Evolutionary conservation across 2,113 vertebrate genomes (phyloP).

Genomic region (Platysternon megacephalum): DNA sequence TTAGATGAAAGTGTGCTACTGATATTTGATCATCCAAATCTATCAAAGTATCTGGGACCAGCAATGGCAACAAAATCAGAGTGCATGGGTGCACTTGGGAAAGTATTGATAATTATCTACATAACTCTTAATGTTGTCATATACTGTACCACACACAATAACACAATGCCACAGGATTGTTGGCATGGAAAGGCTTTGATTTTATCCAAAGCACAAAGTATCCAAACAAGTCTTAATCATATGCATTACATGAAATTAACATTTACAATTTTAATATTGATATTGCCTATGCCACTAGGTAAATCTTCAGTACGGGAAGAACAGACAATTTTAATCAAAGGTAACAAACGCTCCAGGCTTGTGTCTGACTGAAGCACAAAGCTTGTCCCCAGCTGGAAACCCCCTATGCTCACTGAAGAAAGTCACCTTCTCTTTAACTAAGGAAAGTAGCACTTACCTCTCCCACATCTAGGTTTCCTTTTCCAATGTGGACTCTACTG

Average conservation of each 20-base stretch:
- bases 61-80: not conserved
- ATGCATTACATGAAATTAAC: conserved; percentile 63
- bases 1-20: conserved; percentile 6
- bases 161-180: conserved; percentile 36
- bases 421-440: not conserved
- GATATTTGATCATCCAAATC: conserved; percentile 17
- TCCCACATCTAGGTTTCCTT: not conserved
- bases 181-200: conserved; percentile 44
- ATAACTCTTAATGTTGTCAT: not conserved
- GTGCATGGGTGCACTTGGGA: not conserved
- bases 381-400: not conserved
- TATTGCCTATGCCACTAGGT: conserved; percentile 20
- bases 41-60: not conserved
- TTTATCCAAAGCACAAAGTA: conserved; percentile 63
- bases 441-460: not conserved
- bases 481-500: not conserved
- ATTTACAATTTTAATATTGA: conserved; percentile 65
- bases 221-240: conserved; percentile 51
- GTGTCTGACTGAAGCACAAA: not conserved
- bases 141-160: conserved; percentile 43
- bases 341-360: conserved; percentile 26
- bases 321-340: conserved; percentile 21
- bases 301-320: conserved; percentile 29
- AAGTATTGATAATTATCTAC: conserved; percentile 24
- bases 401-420: not conserved